Conservation (phyloP, 2,888 invertebrate genomes). For the Cremastinae sp. region DNA sequence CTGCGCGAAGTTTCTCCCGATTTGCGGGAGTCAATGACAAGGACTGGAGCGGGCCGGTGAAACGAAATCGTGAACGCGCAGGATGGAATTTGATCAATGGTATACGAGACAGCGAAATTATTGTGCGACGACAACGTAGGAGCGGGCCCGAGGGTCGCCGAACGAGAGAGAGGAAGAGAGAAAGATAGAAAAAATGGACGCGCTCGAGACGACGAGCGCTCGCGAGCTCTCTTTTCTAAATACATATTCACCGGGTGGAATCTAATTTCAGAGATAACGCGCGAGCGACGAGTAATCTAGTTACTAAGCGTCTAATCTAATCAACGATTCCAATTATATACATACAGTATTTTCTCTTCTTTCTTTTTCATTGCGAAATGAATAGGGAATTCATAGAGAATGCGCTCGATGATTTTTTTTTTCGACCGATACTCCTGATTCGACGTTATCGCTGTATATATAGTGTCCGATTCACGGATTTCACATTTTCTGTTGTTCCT, state of each 20-base stretch:
- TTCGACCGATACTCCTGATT: not conserved
- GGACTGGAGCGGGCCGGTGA: constrained; percentile 9
- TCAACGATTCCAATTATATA: constrained; percentile 75
- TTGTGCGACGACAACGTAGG: constrained; percentile 48
- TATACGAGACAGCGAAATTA: constrained; percentile 55
- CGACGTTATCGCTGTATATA: not conserved
- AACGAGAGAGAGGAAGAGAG: constrained; percentile 19
- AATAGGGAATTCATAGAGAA: constrained; percentile 1
- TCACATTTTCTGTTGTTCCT: not conserved
- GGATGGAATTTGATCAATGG: constrained; percentile 61
- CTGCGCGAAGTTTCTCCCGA: not conserved
- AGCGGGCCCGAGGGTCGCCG: constrained; percentile 5
- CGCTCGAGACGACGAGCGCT: constrained; percentile 21
- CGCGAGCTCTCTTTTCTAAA: constrained; percentile 53
- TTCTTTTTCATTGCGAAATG: constrained; percentile 24
- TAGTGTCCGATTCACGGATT: not conserved
- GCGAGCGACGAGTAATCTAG: constrained; percentile 77
- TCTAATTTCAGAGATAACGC: constrained; percentile 79
- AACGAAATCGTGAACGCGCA: constrained; percentile 26
- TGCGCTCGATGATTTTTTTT: constrained; percentile 10
- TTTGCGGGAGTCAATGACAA: not conserved
- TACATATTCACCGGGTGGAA: constrained; percentile 73
- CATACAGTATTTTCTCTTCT: constrained; percentile 45
- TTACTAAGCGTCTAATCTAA: constrained; percentile 80
- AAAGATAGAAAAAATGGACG: too few species aligned